Base-by-base conservation (phyloP, 2,797 vertebrate genomes). In the Apogon hyalosoma region DNA sequence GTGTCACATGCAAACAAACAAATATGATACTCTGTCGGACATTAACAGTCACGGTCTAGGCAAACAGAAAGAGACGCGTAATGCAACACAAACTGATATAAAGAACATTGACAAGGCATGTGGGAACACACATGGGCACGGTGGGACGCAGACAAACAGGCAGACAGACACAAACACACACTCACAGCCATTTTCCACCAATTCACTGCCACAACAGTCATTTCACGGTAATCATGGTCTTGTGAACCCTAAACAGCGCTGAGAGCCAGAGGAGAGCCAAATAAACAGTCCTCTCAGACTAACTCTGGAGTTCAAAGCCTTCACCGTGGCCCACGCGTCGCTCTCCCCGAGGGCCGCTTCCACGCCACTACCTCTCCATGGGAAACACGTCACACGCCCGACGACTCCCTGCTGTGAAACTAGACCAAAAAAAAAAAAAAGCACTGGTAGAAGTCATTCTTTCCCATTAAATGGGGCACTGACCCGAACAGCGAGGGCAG, bases 281-380 rank as follows among this genome's bases (percentile, higher is more conserved):
- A 91, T 86, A 90, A 88, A 91, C 82, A 88, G 62, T 77, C 71
- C 75, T 39, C 65, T 73, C 71, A 86, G 73, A 73, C 70, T 71
- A 18, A 53, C 72, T 73, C 79, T 82, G 66, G 67, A 84, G 75
- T 88, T 88, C 79, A 84, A 86, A 88, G 81, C 39, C 75, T 78
- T 85, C 73, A 85, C 78, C 45, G 55, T 47, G 18, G 77, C 47
- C 73, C 60, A 14, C 72, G 63, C 51, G 21, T 62, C 46, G 48
- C 63, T 61, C 31, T 62, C 69, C 51, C 70, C 45, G 51, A 77
- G 55, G 60, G 76, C 80, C 11, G 51, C 74, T 70, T 76, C 36
- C 24, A 52, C 56, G 67, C 58, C 38, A 58, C 67, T 65, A 72
- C 79, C 68, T 80, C 80, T 72, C 69, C 67, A 47, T 53, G 54